Conservation (phyloP, 2,113 vertebrate genomes). For the Papio anubis region DNA sequence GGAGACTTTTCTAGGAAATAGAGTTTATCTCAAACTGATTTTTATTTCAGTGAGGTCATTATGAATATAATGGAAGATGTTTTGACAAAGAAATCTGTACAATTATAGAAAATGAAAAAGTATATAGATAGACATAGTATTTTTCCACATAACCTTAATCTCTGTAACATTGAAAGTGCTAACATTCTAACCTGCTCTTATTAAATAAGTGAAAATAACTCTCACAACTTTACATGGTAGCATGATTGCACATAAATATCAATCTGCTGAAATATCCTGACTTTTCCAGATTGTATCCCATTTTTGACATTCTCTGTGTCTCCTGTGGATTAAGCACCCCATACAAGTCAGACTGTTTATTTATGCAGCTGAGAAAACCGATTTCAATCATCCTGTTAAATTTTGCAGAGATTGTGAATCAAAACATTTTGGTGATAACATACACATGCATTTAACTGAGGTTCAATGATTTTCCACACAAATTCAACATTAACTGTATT, state of each 20-base stretch:
- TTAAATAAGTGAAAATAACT: neutral
- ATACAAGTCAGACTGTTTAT: neutral
- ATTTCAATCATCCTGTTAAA: neutral
- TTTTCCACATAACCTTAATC: neutral
- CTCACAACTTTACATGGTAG: neutral
- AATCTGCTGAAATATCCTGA: neutral
- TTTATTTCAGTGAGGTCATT: conserved; percentile 3
- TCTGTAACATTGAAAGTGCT: neutral
- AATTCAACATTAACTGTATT: neutral
- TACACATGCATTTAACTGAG: neutral
- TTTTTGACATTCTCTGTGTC: neutral
- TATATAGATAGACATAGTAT: neutral
- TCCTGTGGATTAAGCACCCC: neutral
- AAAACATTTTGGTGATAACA: neutral
- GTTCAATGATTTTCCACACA: neutral
- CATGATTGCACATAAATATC: neutral
- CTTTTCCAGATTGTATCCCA: neutral
- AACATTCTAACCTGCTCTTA: neutral
- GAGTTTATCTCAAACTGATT: neutral
- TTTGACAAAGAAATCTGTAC: conserved; percentile 9
- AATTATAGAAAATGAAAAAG: neutral
- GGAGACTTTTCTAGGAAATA: conserved; percentile 20
- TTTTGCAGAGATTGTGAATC: neutral
- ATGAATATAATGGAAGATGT: neutral
- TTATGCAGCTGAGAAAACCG: neutral